Conservation (phyloP, 2,888 invertebrate genomes). For the Hanleya hanleyi region DNA sequence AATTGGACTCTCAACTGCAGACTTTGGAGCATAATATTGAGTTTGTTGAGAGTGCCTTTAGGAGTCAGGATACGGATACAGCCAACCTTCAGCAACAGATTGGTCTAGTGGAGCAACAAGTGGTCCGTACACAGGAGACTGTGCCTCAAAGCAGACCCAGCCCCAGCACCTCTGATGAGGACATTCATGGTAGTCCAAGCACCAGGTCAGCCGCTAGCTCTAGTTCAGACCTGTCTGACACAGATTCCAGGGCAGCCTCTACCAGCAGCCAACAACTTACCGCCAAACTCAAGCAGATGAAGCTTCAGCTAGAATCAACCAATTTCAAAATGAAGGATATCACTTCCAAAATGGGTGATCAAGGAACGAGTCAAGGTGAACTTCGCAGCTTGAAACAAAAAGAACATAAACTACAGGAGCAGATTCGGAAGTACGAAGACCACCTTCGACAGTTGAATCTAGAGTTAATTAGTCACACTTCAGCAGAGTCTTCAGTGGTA, state of each 20-base stretch:
- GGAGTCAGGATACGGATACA: constrained; percentile 87
- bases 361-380: background rate
- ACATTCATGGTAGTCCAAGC: background rate
- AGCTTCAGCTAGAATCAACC: constrained; percentile 48
- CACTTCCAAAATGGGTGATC: constrained; percentile 21
- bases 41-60: constrained; percentile 88
- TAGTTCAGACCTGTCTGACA: background rate
- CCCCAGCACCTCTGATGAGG: background rate
- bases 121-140: background rate
- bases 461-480: background rate
- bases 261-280: constrained; percentile 35
- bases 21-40: constrained; percentile 83
- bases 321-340: constrained; percentile 52
- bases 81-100: constrained; percentile 5
- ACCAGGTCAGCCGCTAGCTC: background rate
- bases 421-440: constrained; percentile 2
- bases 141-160: background rate
- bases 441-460: background rate
- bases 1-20: constrained; percentile 85
- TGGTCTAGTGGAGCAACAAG: constrained; percentile 10
- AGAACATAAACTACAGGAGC: constrained; percentile 3
- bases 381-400: background rate
- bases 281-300: constrained; percentile 56
- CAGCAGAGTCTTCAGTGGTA: background rate
- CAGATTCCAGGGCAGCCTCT: background rate